phyloP scores from a whole-genome alignment of 2,888 invertebrate species.

The Eudemis profundana region DNA sequence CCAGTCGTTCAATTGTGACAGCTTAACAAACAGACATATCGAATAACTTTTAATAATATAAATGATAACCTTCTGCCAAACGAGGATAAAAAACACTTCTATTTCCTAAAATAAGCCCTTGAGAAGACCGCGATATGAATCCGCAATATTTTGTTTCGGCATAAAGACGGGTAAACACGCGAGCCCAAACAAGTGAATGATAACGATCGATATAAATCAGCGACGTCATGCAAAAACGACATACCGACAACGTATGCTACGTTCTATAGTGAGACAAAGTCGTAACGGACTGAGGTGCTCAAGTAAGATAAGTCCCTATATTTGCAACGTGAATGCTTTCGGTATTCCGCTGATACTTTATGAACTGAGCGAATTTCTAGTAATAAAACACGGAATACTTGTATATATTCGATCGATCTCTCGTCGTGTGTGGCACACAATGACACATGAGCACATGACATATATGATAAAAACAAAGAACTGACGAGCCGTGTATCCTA shows the following conservation, averaged over 20 bases:
- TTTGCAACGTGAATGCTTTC: not conserved
- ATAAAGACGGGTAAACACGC: slow-evolving; percentile 41
- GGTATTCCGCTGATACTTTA: not conserved
- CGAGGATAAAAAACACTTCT: slow-evolving; percentile 21
- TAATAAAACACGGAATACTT: not conserved
- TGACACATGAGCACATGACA: not conserved
- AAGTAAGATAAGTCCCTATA: not conserved
- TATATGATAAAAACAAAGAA: not conserved
- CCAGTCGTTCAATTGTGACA: not conserved
- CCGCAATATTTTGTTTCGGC: slow-evolving; percentile 45
- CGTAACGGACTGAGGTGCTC: not conserved
- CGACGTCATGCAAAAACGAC: slow-evolving; percentile 58
- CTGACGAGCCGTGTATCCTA: not conserved
- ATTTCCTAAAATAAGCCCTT: slow-evolving; percentile 33
- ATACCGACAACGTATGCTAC: slow-evolving; percentile 15
- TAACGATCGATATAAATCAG: slow-evolving; percentile 60
- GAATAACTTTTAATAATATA: not conserved
- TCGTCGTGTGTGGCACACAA: too few relatives aligned
- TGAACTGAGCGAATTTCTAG: not conserved
- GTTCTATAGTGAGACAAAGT: slow-evolving; percentile 7
- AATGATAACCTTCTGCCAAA: slow-evolving; percentile 16
- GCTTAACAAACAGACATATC: not conserved
- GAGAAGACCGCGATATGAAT: slow-evolving; percentile 46
- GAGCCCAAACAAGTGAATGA: slow-evolving; percentile 52
- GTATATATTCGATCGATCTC: slow-evolving; percentile 6